phyloP scores from a whole-genome alignment of 2,797 vertebrate species.

The Megalops cyprinoides region DNA sequence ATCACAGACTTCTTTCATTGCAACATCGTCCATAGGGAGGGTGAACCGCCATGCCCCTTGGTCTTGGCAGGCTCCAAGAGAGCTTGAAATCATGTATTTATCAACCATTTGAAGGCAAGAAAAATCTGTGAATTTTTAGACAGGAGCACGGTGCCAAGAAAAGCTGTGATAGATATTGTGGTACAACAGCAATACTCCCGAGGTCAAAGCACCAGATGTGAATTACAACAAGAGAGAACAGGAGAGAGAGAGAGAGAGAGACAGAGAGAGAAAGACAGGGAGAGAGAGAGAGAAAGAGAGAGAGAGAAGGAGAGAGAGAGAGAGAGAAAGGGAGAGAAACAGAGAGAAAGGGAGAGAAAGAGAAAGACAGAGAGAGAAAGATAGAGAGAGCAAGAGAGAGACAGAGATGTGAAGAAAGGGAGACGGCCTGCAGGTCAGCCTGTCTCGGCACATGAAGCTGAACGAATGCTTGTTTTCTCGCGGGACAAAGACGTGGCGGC shows the following conservation, averaged over 20 bases:
- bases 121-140: constrained; percentile 29
- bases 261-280: too few relatives aligned
- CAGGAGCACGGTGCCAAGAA: constrained; percentile 54
- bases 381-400: constrained; percentile 38
- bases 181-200: constrained; percentile 47
- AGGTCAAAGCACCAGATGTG: constrained; percentile 55
- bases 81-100: constrained; percentile 50
- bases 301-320: constrained; percentile 34
- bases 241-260: constrained; percentile 33
- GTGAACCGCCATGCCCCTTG: constrained; percentile 38
- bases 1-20: constrained; percentile 41
- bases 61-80: constrained; percentile 41
- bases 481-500: background rate
- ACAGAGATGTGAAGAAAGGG: background rate
- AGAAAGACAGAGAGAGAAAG: constrained; percentile 1
- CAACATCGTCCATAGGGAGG: constrained; percentile 42
- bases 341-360: constrained; percentile 14
- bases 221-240: constrained; percentile 34
- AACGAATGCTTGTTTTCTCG: constrained; percentile 46
- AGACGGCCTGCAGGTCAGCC: constrained; percentile 39
- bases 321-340: constrained; percentile 35
- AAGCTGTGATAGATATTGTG: constrained; percentile 53
- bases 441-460: constrained; percentile 33
- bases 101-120: constrained; percentile 44
- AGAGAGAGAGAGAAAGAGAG: constrained; percentile 29